These are phyloP conservation scores for Plectropomus leopardus DNA, from an alignment of 2,113 vertebrate genomes.

Conservation along the genomic window DNA sequence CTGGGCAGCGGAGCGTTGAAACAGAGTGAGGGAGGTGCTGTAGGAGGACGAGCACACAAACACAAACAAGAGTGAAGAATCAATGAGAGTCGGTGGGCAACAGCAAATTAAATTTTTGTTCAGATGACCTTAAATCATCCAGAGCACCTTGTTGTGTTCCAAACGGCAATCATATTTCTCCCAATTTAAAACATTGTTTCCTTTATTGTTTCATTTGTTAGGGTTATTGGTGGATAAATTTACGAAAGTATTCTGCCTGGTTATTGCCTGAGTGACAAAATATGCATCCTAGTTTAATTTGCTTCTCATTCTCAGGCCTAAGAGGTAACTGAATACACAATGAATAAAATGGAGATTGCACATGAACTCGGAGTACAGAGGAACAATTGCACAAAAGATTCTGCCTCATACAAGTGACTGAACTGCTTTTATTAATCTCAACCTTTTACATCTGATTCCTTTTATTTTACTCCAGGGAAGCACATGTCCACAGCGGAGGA, in stretches of 20 bases:
- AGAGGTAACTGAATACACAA: neutral
- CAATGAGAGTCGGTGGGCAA: neutral
- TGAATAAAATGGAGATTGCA: slow-evolving; percentile 26
- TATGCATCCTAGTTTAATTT: neutral
- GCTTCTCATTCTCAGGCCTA: slow-evolving; percentile 3
- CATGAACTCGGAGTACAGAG: slow-evolving; percentile 3
- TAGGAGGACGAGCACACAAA: neutral
- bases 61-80: neutral
- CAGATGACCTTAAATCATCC: neutral
- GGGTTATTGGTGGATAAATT: slow-evolving; percentile 14
- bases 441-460: neutral
- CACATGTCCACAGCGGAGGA: slow-evolving; percentile 90
- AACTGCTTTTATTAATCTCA: slow-evolving; percentile 1
- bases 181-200: slow-evolving; percentile 6
- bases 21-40: slow-evolving; percentile 12
- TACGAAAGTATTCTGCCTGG: neutral
- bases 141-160: too few species aligned
- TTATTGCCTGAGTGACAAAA: slow-evolving; percentile 10
- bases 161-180: neutral
- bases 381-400: neutral
- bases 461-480: slow-evolving; percentile 86
- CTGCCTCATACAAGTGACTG: neutral
- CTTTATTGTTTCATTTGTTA: slow-evolving; percentile 18
- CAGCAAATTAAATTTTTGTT: slow-evolving; percentile 5
- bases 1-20: slow-evolving; percentile 32